Conservation (phyloP, 35 echinoderm and acorn worm genomes). For the Stichopus chloronotus region DNA sequence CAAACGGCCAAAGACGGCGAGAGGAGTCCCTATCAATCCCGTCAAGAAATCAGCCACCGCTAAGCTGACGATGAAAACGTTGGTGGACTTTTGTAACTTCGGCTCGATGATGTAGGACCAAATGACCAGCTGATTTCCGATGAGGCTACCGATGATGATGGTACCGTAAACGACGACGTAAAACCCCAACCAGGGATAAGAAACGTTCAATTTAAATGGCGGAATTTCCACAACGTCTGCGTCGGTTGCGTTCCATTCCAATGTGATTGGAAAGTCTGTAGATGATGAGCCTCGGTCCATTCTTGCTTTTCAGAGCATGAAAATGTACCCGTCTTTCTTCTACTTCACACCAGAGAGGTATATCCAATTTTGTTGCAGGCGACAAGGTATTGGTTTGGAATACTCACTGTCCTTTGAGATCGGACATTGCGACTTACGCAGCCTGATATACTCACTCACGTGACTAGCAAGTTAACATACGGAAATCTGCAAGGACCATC, state of each 20-base stretch:
- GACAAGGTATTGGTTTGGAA: too few species aligned
- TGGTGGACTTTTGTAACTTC: slow-evolving; percentile 22
- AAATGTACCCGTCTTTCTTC: background rate
- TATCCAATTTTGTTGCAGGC: too few species aligned
- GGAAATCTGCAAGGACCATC: background rate
- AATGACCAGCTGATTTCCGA: slow-evolving; percentile 49
- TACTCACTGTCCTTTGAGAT: too few species aligned
- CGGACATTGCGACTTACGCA: too few species aligned
- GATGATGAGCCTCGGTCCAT: background rate
- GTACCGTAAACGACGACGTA: slow-evolving; percentile 17
- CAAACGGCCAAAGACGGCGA: slow-evolving; percentile 26
- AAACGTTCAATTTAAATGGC: background rate
- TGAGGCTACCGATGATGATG: background rate
- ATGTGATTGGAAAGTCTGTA: background rate
- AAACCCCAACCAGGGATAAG: slow-evolving; percentile 21
- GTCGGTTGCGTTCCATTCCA: background rate
- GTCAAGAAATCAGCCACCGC: slow-evolving; percentile 40
- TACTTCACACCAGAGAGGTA: background rate
- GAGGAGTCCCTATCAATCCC: slow-evolving; percentile 12
- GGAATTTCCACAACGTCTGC: background rate
- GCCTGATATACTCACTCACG: too few species aligned
- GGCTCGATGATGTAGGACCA: slow-evolving; percentile 44
- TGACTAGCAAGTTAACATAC: background rate
- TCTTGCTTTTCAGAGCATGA: background rate
- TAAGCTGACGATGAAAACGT: slow-evolving; percentile 47